Evolutionary conservation across 2,113 vertebrate genomes (phyloP), one percentile per base, ranked within the genome.

Genomic region (Sinocyclocheilus anophthalmus): DNA sequence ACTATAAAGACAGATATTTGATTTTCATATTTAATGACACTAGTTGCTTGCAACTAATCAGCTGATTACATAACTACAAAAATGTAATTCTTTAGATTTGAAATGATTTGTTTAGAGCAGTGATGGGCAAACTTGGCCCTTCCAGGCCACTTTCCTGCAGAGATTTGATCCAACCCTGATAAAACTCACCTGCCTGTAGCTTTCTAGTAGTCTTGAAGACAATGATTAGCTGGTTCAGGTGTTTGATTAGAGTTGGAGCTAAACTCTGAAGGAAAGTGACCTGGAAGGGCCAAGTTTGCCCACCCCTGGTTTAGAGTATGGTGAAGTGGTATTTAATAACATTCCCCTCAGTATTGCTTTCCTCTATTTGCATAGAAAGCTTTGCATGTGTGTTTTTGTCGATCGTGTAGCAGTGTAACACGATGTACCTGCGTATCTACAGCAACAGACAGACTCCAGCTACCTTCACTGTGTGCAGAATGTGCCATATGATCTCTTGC

Each of bases 401-500:
- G 20, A 14, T 48, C 48, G 53, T 86, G 26, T 81, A 18, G 30
- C 76, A 55, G 37, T 37, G 37, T 9, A 42, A 42, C 76, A 59
- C 18, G 0, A 14, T 76, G 67, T 59, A 1, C n/a, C 12, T 70
- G 24, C 45, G 2, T 70, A 26, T 50, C 76, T 48, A 26, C 24
- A 69, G n/a, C 42, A 33, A 22, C 16, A 77, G 12, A 33, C 26
- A 48, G 75, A 79, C 18, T 39, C 77, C 61, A 81, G 79, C 39
- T 81, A 33, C 61, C 42, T 45, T 67, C 61, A 85, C 63, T 85
- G 30, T 69, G 55, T 69, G 69, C 53, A 22, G 53, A 86, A 86
- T 86, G 85, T 86, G 65, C 55, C n/a, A 14, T 69, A 80, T 24
- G n/a, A 24, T 84, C 75, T 59, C 63, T 87, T 37, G 81, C 79